Evolutionary conservation across 2,888 invertebrate species (phyloP), one percentile per base, ranked within the genome.

Genomic region (Hedya salicella): DNA sequence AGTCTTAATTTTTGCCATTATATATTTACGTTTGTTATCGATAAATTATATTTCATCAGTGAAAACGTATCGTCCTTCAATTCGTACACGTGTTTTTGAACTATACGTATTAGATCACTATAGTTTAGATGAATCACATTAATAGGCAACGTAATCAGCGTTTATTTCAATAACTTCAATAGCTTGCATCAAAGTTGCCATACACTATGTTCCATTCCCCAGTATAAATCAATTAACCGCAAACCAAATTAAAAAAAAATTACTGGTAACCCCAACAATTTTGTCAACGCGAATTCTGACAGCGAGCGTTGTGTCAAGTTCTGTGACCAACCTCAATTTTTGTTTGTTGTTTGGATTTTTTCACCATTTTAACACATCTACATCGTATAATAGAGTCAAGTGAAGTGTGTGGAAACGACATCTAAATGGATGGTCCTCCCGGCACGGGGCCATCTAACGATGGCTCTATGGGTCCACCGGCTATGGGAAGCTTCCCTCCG

Each of bases 371-470:
- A 17, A 57, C 16, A 32, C 32, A n/a, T 30, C 17, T 42, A 3
- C 25, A 40, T 0, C 39, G 19, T 19, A 36, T 39, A 14, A 21
- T 46, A 44, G 0, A 5, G 30, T 17, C n/a, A 16, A 46, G 16
- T 30, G 17, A 11, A 8, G 44, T 32, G 46, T 46, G n/a, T 36
- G 19, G 16, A 17, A 46, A n/a, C 16, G 0, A 30, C n/a, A 54
- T 9, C n/a, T n/a, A 78, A 54, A 91, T 91, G 91, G 91, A 91
- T 21, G 90, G 88, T 69, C 90, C 90, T 56, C 89, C 91, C 46
- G 91, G 91, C 25, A 87, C 86, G 3, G 86, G 85, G 65, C 82
- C 88, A 44, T 76, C 82, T 4, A 83, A 78, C 68, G 87, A 81
- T 69, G 87, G 83, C 57, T 70, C 83, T 19, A 82, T 88, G 64